Conservation (phyloP, 2,113 vertebrate species). For the Tiliqua scincoides region DNA sequence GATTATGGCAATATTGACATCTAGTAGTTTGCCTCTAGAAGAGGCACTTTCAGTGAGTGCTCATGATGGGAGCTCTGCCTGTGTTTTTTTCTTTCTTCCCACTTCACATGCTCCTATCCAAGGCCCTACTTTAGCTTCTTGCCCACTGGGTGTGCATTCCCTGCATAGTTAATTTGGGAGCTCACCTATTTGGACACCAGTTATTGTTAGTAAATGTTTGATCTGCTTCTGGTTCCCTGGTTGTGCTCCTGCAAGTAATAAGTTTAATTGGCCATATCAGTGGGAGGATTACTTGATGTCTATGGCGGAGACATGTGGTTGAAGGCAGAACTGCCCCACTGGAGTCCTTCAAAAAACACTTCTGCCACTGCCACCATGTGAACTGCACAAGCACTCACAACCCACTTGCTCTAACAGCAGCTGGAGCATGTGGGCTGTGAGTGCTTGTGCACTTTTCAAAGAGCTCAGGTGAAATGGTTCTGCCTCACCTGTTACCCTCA, state of each 20-base stretch:
- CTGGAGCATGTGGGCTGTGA: too few species aligned
- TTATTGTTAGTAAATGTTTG: not conserved
- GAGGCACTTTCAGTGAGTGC: not conserved
- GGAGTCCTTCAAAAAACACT: too few species aligned
- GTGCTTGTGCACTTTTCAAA: too few species aligned
- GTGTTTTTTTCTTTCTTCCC: not conserved
- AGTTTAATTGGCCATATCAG: not conserved
- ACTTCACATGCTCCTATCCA: not conserved
- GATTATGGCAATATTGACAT: not conserved
- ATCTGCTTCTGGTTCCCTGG: not conserved
- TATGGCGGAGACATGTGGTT: too few species aligned
- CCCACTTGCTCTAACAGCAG: too few species aligned
- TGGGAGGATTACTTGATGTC: not conserved
- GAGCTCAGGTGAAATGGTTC: too few species aligned
- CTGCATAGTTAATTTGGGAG: not conserved
- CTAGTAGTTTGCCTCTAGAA: not conserved
- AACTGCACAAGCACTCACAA: too few species aligned
- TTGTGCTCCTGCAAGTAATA: not conserved
- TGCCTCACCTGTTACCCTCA: too few species aligned
- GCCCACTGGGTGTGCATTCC: not conserved
- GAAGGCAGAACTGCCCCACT: too few species aligned
- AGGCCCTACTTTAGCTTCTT: not conserved
- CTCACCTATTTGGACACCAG: too few species aligned
- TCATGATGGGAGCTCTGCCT: not conserved
- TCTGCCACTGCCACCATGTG: too few species aligned